A percentile compares a stretch with the other conserved stretches of the same genome.
phyloP scores from a whole-genome alignment of 1,140 invertebrate species.

The Nasonia vitripennis region DNA sequence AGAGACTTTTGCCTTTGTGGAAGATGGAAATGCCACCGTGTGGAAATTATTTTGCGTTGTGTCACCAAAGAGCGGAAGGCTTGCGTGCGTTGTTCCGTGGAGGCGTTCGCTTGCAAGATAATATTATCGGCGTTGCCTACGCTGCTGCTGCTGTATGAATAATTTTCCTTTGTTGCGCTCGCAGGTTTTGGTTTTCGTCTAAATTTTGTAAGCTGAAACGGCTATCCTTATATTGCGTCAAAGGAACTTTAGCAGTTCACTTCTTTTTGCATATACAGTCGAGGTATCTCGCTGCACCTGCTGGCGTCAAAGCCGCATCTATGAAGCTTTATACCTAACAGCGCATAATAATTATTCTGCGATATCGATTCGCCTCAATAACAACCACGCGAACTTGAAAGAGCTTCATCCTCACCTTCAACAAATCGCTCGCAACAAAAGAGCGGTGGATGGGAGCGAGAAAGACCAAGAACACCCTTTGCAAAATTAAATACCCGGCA shows the following conservation, averaged over 20 bases:
- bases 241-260: neutral
- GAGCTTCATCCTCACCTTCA: neutral
- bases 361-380: neutral
- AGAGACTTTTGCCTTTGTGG: neutral
- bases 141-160: neutral
- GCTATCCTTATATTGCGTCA: neutral
- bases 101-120: neutral
- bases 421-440: neutral
- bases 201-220: neutral
- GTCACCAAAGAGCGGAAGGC: neutral
- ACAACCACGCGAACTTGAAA: neutral
- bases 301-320: too few species aligned
- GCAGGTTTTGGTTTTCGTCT: neutral
- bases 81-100: neutral
- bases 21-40: neutral
- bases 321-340: too few species aligned
- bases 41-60: neutral
- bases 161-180: slow-evolving; percentile 27
- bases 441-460: neutral
- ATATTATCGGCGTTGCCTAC: neutral
- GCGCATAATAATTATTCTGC: too few species aligned
- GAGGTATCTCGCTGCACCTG: neutral
- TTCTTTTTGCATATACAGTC: neutral
- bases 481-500: slow-evolving; percentile 44
- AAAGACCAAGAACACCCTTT: slow-evolving; percentile 8